A percentile compares a stretch with the other conserved stretches of the same genome.
These are phyloP conservation scores for Lepidurus apus DNA, from an alignment of 1,140 invertebrate species.

Conservation along the genomic window DNA sequence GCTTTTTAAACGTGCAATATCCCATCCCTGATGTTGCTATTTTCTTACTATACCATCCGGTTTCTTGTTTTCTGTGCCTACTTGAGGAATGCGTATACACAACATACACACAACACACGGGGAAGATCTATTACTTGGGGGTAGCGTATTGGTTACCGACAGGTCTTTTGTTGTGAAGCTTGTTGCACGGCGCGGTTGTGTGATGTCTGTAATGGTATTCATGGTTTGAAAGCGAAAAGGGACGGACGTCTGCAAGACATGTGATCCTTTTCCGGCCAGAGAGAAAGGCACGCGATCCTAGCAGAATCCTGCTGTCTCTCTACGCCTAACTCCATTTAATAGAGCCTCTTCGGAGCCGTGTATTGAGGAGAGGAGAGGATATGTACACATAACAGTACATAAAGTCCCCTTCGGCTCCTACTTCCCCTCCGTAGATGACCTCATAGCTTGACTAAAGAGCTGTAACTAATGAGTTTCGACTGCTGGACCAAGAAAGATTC, in stretches of 20 bases:
- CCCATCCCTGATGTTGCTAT: not conserved
- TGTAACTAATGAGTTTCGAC: constrained; percentile 22
- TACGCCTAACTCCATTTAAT: not conserved
- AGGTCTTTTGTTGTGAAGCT: not conserved
- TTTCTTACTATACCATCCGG: not conserved
- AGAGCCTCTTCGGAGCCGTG: not conserved
- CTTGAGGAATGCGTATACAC: not conserved
- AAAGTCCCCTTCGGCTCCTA: not conserved
- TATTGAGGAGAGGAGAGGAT: not conserved
- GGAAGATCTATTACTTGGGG: not conserved
- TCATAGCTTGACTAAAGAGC: constrained; percentile 18
- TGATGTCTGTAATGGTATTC: not conserved
- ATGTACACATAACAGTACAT: not conserved
- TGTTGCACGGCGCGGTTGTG: not conserved
- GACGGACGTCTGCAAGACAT: constrained; percentile 12
- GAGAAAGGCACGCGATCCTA: constrained; percentile 1
- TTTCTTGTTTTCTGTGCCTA: not conserved
- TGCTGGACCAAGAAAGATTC: constrained; percentile 17
- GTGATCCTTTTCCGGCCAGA: not conserved
- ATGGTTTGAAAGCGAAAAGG: not conserved
- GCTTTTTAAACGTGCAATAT: not conserved
- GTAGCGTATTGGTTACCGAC: constrained; percentile 3
- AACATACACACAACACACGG: not conserved
- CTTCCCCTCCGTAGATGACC: not conserved
- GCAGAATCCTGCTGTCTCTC: not conserved